Conservation (phyloP, 2,888 invertebrate genomes). For the Allygus modestus region DNA sequence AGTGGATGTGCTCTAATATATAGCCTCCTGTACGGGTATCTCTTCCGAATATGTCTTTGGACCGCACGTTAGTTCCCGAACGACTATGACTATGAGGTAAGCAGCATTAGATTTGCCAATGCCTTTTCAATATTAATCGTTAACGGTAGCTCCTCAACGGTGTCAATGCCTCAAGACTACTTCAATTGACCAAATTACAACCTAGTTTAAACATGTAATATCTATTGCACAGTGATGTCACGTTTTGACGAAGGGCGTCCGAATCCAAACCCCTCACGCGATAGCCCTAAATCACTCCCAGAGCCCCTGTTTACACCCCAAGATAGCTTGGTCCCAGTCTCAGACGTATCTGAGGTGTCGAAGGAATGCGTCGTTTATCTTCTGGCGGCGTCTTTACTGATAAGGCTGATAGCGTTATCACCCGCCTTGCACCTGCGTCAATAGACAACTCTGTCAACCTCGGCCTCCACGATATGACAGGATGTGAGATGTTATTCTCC, state of each 20-base stretch:
- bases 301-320: conserved; percentile 8
- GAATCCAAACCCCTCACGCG: neutral
- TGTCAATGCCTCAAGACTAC: too few relatives aligned
- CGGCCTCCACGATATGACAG: neutral
- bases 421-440: conserved; percentile 22
- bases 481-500: neutral
- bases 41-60: too few relatives aligned
- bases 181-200: too few relatives aligned
- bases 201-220: too few relatives aligned
- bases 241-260: neutral
- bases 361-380: conserved; percentile 24
- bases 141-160: too few relatives aligned
- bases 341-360: conserved; percentile 1
- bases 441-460: neutral
- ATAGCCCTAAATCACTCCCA: neutral
- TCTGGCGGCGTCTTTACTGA: conserved; percentile 29
- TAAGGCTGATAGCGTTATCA: conserved; percentile 28
- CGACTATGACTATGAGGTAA: too few relatives aligned
- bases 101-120: too few relatives aligned
- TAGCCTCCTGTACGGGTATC: too few relatives aligned
- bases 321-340: conserved; percentile 1
- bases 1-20: too few relatives aligned
- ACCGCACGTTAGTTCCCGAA: too few relatives aligned
- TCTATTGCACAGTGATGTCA: too few relatives aligned
- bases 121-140: too few relatives aligned